Conservation (phyloP, 2,888 invertebrate species). For the Machimus rusticus region DNA sequence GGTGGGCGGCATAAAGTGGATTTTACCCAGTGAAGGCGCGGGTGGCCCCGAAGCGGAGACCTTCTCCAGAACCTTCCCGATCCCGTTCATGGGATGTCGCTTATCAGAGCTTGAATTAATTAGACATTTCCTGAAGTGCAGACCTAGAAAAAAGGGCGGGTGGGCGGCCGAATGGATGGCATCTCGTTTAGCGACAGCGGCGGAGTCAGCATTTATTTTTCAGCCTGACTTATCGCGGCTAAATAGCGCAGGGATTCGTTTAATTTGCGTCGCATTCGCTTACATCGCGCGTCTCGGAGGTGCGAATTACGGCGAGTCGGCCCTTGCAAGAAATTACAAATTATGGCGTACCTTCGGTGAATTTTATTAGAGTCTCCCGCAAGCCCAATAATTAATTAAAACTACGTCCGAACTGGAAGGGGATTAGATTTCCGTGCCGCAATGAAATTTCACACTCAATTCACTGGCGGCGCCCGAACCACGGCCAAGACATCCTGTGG, state of each 20-base stretch:
- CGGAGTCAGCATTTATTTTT: neutral
- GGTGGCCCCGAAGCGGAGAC: neutral
- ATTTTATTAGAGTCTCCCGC: neutral
- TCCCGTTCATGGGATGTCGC: neutral
- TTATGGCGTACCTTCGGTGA: neutral
- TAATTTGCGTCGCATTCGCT: neutral
- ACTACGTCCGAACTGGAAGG: neutral
- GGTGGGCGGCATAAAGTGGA: neutral
- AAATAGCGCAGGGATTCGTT: neutral
- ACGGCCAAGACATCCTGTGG: neutral
- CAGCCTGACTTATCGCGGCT: neutral
- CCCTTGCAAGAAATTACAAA: neutral
- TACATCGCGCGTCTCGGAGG: neutral
- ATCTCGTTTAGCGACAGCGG: neutral
- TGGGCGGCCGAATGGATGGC: neutral
- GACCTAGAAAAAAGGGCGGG: neutral
- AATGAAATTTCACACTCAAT: neutral
- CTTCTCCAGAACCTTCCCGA: neutral
- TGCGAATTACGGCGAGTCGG: neutral
- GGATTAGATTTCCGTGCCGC: neutral
- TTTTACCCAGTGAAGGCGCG: neutral
- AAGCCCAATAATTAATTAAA: neutral
- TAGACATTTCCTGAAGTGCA: constrained; percentile 12
- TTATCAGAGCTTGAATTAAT: constrained; percentile 20
- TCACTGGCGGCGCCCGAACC: neutral